A percentile compares a stretch with the other conserved stretches of the same genome.
phyloP scores from a whole-genome alignment of 2,797 vertebrate genomes.

The Heliangelus exortis region DNA sequence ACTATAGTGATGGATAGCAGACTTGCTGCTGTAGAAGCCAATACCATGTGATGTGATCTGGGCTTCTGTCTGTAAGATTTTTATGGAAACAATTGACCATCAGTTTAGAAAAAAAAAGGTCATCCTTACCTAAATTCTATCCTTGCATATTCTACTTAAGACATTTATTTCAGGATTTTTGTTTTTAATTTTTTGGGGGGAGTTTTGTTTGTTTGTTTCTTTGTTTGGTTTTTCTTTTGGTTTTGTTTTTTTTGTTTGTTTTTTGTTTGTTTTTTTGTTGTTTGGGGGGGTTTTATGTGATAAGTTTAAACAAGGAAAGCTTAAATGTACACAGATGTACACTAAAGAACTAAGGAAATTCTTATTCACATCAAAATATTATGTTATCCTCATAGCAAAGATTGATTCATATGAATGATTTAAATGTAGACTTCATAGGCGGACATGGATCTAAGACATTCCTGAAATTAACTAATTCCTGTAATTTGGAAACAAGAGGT shows the following conservation, averaged over 20 bases:
- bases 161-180: neutral
- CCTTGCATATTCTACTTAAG: neutral
- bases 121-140: neutral
- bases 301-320: neutral
- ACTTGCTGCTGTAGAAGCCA: neutral
- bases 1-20: slow-evolving; percentile 15
- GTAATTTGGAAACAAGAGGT: neutral
- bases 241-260: too few species aligned
- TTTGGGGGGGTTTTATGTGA: neutral
- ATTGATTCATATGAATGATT: neutral
- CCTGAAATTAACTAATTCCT: neutral
- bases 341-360: neutral
- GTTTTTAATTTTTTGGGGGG: neutral
- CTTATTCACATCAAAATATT: neutral
- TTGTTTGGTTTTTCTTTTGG: too few species aligned
- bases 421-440: neutral
- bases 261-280: too few species aligned
- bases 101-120: neutral
- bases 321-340: neutral
- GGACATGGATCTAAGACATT: neutral
- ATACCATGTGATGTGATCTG: neutral
- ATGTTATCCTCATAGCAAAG: neutral
- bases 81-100: neutral
- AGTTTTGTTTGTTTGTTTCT: too few species aligned
- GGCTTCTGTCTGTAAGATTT: neutral